Evolutionary conservation across 2,888 invertebrate species (phyloP).

Genomic region (Bombyx huttoni): DNA sequence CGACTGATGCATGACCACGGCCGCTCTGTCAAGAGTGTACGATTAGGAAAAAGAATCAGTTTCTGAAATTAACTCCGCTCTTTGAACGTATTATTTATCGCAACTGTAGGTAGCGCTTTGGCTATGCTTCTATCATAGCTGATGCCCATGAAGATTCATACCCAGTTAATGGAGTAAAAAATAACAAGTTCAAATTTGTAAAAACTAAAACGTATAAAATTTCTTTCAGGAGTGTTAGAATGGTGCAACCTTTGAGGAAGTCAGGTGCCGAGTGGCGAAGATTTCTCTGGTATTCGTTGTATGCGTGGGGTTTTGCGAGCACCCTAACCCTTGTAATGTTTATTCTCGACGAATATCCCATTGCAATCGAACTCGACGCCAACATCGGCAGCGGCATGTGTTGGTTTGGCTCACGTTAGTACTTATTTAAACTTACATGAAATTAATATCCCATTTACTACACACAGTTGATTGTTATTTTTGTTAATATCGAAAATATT

Average conservation of each 20-base stretch:
- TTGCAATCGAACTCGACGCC: slow-evolving; percentile 58
- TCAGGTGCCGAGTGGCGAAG: slow-evolving; percentile 62
- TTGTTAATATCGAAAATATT: too few relatives aligned
- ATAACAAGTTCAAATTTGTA: not conserved
- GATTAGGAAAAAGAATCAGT: too few relatives aligned
- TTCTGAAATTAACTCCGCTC: too few relatives aligned
- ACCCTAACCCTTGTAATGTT: slow-evolving; percentile 69
- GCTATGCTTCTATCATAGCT: too few relatives aligned
- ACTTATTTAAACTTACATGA: not conserved
- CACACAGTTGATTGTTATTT: too few relatives aligned
- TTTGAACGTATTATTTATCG: too few relatives aligned
- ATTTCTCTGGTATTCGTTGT: slow-evolving; percentile 77
- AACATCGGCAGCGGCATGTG: slow-evolving; percentile 75
- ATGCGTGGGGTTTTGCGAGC: slow-evolving; percentile 79
- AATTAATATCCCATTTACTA: too few relatives aligned
- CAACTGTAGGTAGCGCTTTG: too few relatives aligned
- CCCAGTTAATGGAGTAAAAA: too few relatives aligned
- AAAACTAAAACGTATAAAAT: not conserved
- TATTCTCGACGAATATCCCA: slow-evolving; percentile 63
- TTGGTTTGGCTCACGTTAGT: slow-evolving; percentile 77
- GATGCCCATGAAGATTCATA: too few relatives aligned
- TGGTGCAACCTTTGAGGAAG: slow-evolving; percentile 55
- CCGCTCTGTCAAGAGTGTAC: too few relatives aligned
- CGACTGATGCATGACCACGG: too few relatives aligned
- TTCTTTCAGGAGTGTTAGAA: slow-evolving; percentile 53